Base-by-base conservation (phyloP, 2,113 vertebrate species). In the Peucedramus taeniatus region DNA sequence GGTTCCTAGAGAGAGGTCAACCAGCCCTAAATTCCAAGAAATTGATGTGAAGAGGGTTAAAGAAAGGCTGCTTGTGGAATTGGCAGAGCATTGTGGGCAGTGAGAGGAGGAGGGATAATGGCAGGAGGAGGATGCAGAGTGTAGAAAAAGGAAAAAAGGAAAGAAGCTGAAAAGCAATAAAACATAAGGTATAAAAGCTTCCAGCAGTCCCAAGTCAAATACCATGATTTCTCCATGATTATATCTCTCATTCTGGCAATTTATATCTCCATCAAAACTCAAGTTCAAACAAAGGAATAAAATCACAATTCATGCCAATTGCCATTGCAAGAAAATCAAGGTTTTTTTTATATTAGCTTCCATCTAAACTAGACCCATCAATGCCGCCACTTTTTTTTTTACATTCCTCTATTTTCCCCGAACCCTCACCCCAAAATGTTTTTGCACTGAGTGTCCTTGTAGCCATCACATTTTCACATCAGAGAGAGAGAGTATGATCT, bases 271-370 rank as follows among this genome's bases (percentile, higher is more conserved):
- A 79, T 89, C 84, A 96, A 95, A 92, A 81, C 30, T 85, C 45
- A 92, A 72, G 61, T 76, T 94, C 76, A 90, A 91, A 75, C 18
- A 94, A 93, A 87, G 50, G 56, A 89, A 79, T 90, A 75, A 88
- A 96, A 92, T 86, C 56, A 56, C 37, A 83, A 90, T 96, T 90
- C 76, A 90, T 37, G 49, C n/a, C 83, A 91, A 92, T 75, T 50
- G 44, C 51, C 53, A 30, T 63, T 9, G 3, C 20, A 70, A 72
- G 63, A 77, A 95, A 90, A 76, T 15, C 50, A 50, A 86, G 95
- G 28, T 26, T 61, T 85, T 59, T 84, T 35, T 79, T 61, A n/a
- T 57, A 94, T 89, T 86, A 93, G 15, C n/a, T 93, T 94, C 71
- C 84, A 95, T 61, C 63, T 91, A 89, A 96, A 89, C 71, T 61